Percentiles rank a stretch among this genome's conserved stretches.
Evolutionary conservation across 2,888 invertebrate species (phyloP).

Genomic region (Lucinisca nassula): DNA sequence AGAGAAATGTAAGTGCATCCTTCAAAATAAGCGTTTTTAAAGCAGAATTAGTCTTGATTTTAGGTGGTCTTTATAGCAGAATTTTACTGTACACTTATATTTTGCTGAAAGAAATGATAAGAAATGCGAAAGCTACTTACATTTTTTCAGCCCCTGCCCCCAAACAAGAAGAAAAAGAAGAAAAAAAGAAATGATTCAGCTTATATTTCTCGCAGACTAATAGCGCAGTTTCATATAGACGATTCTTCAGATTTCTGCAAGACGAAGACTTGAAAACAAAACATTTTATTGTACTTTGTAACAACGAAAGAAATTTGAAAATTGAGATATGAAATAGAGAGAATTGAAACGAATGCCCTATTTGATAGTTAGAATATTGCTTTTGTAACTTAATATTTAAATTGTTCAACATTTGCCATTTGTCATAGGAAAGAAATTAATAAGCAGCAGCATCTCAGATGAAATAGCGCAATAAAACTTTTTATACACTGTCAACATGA

Average conservation of each 20-base stretch:
- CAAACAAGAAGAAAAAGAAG: too few species aligned
- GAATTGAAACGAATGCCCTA: background rate
- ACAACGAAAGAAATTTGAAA: background rate
- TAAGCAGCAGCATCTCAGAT: background rate
- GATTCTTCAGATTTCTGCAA: background rate
- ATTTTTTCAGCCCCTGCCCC: too few species aligned
- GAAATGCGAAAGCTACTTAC: too few species aligned
- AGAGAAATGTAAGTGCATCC: too few species aligned
- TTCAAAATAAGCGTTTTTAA: too few species aligned
- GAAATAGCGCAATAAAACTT: background rate
- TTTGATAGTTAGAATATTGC: constrained; percentile 17
- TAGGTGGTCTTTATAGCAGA: too few species aligned
- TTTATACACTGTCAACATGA: background rate
- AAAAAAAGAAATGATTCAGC: too few species aligned
- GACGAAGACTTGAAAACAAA: background rate
- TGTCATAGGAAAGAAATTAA: background rate
- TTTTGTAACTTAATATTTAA: constrained; percentile 5
- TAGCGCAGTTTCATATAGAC: too few species aligned
- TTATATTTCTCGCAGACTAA: too few species aligned
- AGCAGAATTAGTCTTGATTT: too few species aligned
- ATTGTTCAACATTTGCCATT: constrained; percentile 9
- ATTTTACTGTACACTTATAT: too few species aligned
- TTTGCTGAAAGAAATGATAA: too few species aligned
- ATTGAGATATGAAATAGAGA: background rate
- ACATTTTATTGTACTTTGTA: background rate